phyloP scores from a whole-genome alignment of 2,113 vertebrate species.

The Gallinago jamesoni region DNA sequence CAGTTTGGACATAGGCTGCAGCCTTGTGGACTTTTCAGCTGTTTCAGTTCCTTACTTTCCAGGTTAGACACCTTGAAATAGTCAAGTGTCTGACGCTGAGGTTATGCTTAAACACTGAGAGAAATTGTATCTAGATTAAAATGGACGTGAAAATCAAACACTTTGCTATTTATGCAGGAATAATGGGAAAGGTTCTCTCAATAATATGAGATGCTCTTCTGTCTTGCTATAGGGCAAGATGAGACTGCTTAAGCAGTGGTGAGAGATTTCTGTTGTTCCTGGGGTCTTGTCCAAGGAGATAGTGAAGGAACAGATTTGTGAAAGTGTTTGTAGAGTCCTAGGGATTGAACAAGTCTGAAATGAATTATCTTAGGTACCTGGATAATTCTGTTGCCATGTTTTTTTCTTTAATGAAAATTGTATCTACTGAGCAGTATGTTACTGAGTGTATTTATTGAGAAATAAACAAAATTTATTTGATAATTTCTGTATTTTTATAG shows the following conservation, averaged over 20 bases:
- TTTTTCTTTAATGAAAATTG: background rate
- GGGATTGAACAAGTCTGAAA: background rate
- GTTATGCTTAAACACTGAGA: background rate
- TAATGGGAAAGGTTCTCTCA: background rate
- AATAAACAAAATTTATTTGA: background rate
- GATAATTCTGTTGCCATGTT: background rate
- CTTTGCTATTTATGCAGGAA: background rate
- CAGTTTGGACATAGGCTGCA: background rate
- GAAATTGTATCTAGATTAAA: background rate
- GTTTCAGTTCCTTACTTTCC: background rate
- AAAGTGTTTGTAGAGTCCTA: background rate
- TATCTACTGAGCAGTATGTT: background rate
- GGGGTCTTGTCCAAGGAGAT: background rate
- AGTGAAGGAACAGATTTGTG: background rate
- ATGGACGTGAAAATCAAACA: background rate
- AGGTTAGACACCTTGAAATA: background rate
- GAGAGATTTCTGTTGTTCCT: background rate
- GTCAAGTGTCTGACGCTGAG: background rate
- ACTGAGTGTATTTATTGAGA: background rate
- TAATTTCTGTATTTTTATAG: background rate
- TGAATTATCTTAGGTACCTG: background rate
- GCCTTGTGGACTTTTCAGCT: background rate
- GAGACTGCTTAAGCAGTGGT: background rate
- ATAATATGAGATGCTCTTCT: background rate
- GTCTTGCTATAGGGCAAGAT: background rate